Base-by-base conservation (phyloP, 1,140 invertebrate species). In the Drosophila obscura region DNA sequence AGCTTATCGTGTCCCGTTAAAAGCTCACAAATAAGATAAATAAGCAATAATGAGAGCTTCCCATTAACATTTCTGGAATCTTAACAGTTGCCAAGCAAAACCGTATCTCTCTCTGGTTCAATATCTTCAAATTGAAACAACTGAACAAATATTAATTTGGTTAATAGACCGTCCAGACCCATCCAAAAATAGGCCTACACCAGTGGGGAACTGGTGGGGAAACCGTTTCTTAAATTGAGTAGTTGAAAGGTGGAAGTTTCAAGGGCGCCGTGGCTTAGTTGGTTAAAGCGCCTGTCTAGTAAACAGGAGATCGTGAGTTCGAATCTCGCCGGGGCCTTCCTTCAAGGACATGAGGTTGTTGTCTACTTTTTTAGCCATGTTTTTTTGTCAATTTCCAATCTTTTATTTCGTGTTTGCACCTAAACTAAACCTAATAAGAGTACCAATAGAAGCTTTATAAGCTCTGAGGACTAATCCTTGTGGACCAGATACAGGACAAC, bases 201-300 rank as follows among this genome's bases (percentile, higher is more conserved):
- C 22, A 24, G 22, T 4, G 22, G 22, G 22, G 22, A 19, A 11
- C 26, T 16, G 1, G 7, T 8, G 7, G 7, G 5, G 5, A 13
- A 9, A 1, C 19, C 4, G 5, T 46, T 72, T 2, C 4, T 26
- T 77, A 63, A 67, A 49, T 60, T 62, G 62, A 8, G 61, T 67
- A 57, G 43, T 77, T 67, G 13, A 5, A 46, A 35, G 28, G 1
- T 4, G 0, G 7, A 7, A 26, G 41, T 1, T 15, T 56, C 24
- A 58, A 16, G 44, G 93, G 93, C 93, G 93, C 93, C 93, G 93
- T 93, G 93, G 93, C 93, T 93, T 93, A 93, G 93, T 93, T 93
- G 93, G 93, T 94, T 93, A 94, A 94, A 94, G 93, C 93, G 93
- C 93, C 93, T 93, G 93, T 93, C 93, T 93, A 93, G 93, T 93